These are phyloP conservation scores for Pangasius macronema DNA, from an alignment of 2,797 vertebrate species.

Conservation along the genomic window DNA sequence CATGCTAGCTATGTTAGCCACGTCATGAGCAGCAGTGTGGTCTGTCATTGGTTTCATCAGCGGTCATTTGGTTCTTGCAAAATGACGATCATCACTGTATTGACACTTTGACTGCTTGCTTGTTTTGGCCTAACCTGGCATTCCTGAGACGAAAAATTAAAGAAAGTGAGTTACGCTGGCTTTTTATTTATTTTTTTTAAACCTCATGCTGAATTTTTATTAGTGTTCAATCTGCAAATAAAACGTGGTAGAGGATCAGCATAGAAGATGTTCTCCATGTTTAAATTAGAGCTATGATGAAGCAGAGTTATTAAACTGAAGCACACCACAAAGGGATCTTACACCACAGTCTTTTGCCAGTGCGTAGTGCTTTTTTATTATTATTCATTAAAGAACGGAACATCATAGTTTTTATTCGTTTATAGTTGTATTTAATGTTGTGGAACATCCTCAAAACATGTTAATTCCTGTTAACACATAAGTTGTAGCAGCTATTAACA, in stretches of 20 bases:
- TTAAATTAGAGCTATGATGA: background rate
- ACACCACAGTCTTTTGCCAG: background rate
- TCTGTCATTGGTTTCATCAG: slow-evolving; percentile 9
- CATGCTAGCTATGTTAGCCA: slow-evolving; percentile 22
- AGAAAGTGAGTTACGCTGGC: background rate
- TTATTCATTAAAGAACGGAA: background rate
- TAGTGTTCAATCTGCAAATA: background rate
- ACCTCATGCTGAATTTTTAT: background rate
- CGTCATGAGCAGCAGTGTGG: slow-evolving; percentile 7
- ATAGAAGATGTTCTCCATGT: background rate
- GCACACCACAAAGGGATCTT: background rate
- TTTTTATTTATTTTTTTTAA: too few species aligned
- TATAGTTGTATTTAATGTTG: too few species aligned
- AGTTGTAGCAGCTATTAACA: background rate
- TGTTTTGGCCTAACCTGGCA: slow-evolving; percentile 15
- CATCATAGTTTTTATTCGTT: background rate
- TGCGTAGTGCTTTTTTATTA: background rate
- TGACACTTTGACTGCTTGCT: background rate
- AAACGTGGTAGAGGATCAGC: background rate
- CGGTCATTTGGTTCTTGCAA: background rate
- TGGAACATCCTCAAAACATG: background rate
- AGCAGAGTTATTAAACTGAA: background rate
- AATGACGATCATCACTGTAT: background rate
- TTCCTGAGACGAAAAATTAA: background rate
- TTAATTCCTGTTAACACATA: background rate